Evolutionary conservation across 1,140 invertebrate species (phyloP).

Genomic region (Cydia splendana): DNA sequence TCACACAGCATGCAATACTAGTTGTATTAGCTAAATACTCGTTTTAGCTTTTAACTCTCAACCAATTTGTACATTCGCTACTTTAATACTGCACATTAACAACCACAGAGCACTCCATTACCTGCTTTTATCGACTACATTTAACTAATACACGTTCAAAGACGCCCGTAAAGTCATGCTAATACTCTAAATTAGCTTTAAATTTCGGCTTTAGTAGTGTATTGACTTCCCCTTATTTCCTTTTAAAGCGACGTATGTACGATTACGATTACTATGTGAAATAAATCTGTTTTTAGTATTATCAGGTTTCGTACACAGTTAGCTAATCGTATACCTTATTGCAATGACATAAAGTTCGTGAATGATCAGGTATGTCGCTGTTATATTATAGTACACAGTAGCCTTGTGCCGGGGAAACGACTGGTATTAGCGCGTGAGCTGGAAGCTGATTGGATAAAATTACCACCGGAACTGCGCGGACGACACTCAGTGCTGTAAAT

Average conservation of each 20-base stretch:
- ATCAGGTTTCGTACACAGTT: too few relatives aligned
- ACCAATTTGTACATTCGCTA: not conserved
- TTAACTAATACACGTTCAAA: slow-evolving; percentile 9
- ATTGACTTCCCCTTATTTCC: not conserved
- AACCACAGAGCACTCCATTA: slow-evolving; percentile 5
- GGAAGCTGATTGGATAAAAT: slow-evolving; percentile 2
- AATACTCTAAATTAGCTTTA: slow-evolving; percentile 25
- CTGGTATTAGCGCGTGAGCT: not conserved
- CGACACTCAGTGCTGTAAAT: not conserved
- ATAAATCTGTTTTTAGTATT: not conserved
- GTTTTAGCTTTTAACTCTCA: not conserved
- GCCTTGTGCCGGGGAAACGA: not conserved
- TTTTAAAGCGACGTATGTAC: not conserved
- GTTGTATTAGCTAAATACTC: not conserved
- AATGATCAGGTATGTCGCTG: too few relatives aligned
- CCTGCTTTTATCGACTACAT: not conserved
- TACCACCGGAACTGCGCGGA: not conserved
- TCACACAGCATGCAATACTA: not conserved
- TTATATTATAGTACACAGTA: not conserved
- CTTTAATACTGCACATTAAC: not conserved
- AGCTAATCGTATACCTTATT: too few relatives aligned
- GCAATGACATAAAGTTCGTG: too few relatives aligned
- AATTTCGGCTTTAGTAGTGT: slow-evolving; percentile 10
- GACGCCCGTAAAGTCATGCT: not conserved
- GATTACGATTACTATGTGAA: not conserved